Evolutionary conservation across 2,113 vertebrate genomes (phyloP).

Genomic region (Apteryx owenii): DNA sequence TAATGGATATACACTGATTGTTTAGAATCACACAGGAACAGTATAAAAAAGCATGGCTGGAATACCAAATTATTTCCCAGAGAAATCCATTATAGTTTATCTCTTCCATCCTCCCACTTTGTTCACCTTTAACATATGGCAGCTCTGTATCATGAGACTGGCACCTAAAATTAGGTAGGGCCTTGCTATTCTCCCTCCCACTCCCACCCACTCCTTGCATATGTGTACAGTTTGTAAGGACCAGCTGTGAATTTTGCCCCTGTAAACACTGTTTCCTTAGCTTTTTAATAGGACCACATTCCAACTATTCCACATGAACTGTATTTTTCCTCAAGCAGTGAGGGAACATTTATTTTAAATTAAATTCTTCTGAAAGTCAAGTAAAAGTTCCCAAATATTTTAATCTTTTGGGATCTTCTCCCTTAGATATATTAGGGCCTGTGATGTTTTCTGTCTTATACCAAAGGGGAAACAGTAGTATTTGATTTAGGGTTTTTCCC

Average conservation of each 20-base stretch:
- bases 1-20: not conserved
- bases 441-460: not conserved
- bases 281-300: not conserved
- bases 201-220: conserved; percentile 62
- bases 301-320: not conserved
- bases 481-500: not conserved
- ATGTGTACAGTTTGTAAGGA: conserved; percentile 56
- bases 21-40: not conserved
- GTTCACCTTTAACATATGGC: conserved; percentile 69
- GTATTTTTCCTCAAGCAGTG: not conserved
- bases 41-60: not conserved
- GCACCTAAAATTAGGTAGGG: conserved; percentile 62
- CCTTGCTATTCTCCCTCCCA: conserved; percentile 69
- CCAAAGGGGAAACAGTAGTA: not conserved
- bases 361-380: not conserved
- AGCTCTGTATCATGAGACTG: conserved; percentile 63
- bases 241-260: conserved; percentile 68
- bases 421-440: not conserved
- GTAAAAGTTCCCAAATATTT: not conserved
- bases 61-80: not conserved
- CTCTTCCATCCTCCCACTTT: conserved; percentile 49
- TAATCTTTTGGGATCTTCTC: not conserved
- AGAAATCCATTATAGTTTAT: conserved; percentile 14
- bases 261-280: conserved; percentile 35
- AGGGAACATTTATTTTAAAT: not conserved